phyloP scores from a whole-genome alignment of 2,888 invertebrate genomes.

The Agrochola lychnidis region DNA sequence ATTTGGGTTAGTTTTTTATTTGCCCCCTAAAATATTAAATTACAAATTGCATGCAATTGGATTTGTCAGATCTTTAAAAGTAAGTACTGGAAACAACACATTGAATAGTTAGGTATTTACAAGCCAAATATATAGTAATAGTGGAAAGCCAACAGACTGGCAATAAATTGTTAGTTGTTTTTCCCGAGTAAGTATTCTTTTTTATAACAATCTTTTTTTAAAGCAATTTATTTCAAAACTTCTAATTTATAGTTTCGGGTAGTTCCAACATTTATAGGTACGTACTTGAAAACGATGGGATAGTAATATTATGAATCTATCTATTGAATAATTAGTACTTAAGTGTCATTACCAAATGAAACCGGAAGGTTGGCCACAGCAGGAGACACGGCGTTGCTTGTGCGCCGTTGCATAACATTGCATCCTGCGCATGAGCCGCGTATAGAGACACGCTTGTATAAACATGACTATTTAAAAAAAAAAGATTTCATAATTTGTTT shows the following conservation, averaged over 20 bases:
- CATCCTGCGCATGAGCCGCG: constrained; percentile 69
- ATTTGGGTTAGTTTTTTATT: constrained; percentile 8
- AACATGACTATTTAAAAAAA: constrained; percentile 36
- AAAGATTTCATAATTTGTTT: background rate
- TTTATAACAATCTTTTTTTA: background rate
- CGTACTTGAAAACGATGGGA: background rate
- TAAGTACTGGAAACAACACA: background rate
- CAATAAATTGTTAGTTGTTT: background rate
- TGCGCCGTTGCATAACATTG: constrained; percentile 77
- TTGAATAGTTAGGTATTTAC: background rate
- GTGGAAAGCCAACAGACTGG: background rate
- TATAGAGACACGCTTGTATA: constrained; percentile 55
- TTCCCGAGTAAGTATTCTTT: too few species aligned
- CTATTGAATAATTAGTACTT: constrained; percentile 58
- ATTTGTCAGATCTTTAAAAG: background rate
- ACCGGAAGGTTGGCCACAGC: constrained; percentile 72
- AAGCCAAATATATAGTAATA: too few species aligned
- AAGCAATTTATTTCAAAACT: too few species aligned
- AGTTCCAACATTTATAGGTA: background rate
- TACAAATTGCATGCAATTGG: background rate
- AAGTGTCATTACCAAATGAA: constrained; percentile 54
- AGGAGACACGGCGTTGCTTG: constrained; percentile 75
- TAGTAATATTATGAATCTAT: constrained; percentile 32
- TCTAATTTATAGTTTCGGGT: background rate
- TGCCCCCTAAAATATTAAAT: background rate